Evolutionary conservation across 92 coral and sea anemone genomes (phyloP), one percentile per base, ranked within the genome.

Genomic region (Montipora capitata): DNA sequence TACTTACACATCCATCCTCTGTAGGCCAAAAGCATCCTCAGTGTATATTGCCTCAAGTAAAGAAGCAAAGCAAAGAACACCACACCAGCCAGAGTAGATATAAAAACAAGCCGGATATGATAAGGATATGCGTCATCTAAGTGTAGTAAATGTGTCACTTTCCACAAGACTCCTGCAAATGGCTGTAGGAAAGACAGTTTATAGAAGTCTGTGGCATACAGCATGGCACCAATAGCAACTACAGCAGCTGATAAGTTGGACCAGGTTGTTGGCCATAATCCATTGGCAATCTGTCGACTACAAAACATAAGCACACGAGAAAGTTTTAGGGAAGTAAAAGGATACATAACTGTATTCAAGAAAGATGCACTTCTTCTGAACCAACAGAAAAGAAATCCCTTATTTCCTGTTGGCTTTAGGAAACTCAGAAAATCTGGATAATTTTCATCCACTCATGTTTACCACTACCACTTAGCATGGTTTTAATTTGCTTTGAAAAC

Each of bases 1-100:
- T 66, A 94, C 99, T 96, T 84, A 98, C 99, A 98, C 99, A 98
- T 98, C 99, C 99, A 98, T 45, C 97, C 95, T 70, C 99, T 74
- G 81, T 98, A 98, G 3, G 99, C 68, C 56, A 98, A 86, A 49
- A 98, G 91, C 82, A 96, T 92, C 85, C 99, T 86, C 40, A 98
- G 88, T 10, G 82, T 84, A 78, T 98, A 98, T 84, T 98, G 99
- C 11, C 99, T 88, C 43, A 96, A 78, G 76, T 98, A 98, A 49
- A 92, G 89, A 79, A 98, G 74, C 49, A 88, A 91, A 64, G 91
- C 75, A 72, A 98, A 98, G 90, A 98, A 98, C 40, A 90, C 94
- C 69, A 98, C 77, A 42, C 99, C 99, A 74, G 89, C 87, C 67
- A 96, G 48, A 42, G 90, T 63, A 2, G 99, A 91, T 59, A 92